Conservation (phyloP, 2,888 invertebrate species). For the Geotrupes spiniger region DNA sequence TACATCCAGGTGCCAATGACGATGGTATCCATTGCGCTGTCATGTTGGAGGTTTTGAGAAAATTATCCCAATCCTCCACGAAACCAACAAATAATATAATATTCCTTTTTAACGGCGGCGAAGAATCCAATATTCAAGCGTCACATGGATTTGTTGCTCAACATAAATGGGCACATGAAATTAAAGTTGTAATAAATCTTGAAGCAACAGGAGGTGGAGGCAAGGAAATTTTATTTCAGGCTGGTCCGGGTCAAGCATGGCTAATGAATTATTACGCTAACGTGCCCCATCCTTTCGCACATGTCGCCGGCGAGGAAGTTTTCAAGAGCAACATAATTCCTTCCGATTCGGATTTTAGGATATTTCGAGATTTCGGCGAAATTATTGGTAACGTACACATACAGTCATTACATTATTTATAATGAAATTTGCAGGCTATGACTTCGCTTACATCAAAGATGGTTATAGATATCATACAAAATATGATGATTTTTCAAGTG, state of each 20-base stretch:
- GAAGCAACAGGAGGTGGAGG: slow-evolving; percentile 94
- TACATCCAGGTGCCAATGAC: slow-evolving; percentile 71
- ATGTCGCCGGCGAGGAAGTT: slow-evolving; percentile 59
- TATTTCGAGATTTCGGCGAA: slow-evolving; percentile 70
- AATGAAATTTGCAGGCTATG: slow-evolving; percentile 53
- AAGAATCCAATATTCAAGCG: slow-evolving; percentile 64
- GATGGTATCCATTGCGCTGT: slow-evolving; percentile 76
- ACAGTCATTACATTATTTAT: not conserved
- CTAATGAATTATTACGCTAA: slow-evolving; percentile 55
- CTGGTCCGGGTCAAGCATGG: slow-evolving; percentile 71
- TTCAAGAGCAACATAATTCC: slow-evolving; percentile 69
- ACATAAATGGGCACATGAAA: slow-evolving; percentile 70
- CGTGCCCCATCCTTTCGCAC: slow-evolving; percentile 62
- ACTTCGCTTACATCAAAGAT: slow-evolving; percentile 62
- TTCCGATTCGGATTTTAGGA: slow-evolving; percentile 78
- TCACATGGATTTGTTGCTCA: slow-evolving; percentile 66
- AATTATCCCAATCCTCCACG: slow-evolving; percentile 51
- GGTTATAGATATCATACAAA: slow-evolving; percentile 67
- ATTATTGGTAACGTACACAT: slow-evolving; percentile 48
- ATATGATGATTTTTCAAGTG: slow-evolving; percentile 53
- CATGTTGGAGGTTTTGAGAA: slow-evolving; percentile 65
- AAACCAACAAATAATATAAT: slow-evolving; percentile 59
- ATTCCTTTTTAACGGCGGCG: slow-evolving; percentile 73
- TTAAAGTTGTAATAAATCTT: slow-evolving; percentile 80
- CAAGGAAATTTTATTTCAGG: slow-evolving; percentile 86